Base-by-base conservation (phyloP, 2,113 vertebrate species). In the Tyto alba region DNA sequence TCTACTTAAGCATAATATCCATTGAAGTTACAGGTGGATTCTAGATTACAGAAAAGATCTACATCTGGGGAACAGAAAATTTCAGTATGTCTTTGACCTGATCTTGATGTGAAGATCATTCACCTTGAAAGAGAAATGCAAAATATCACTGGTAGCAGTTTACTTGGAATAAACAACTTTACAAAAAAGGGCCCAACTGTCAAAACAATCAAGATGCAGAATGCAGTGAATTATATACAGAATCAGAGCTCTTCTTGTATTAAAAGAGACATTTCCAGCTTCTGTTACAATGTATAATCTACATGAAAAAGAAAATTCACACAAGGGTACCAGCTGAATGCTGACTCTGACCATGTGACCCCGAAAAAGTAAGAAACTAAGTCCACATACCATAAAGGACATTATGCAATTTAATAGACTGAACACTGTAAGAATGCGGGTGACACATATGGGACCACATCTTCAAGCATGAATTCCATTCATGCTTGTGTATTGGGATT, bases 181-280 rank as follows among this genome's bases (percentile, higher is more conserved):
- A n/a, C 1, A 8, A 63, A 48, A 45, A n/a, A 10, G 6, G 7
- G 2, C 1, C 6, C 9, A 63, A 11, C 2, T 43, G 26, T 59
- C 79, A 80, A 45, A 94, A 64, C 14, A 7, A 38, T 15, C 12
- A 59, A 63, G n/a, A 91, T 22, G 16, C 10, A 82, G 21, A 88
- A 88, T n/a, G 21, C 23, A 69, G 22, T 57, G 53, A 82, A 69
- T 45, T 43, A 40, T 12, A 41, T 1, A 52, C 3, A 50, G 57
- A 85, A 41, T 23, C 25, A 82, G 71, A 93, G 16, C 7, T 64
- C 53, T 91, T 16, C n/a, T 86, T 56, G 38, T 50, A 48, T 25
- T 53, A 32, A 26, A 80, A 75, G 34, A 40, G 48, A 17, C 21
- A 55, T 52, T 90, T 66, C 48, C 41, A 84, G 11, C 8, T 85